Conservation (phyloP, 2,113 vertebrate species). For the Triplophysa rosa region DNA sequence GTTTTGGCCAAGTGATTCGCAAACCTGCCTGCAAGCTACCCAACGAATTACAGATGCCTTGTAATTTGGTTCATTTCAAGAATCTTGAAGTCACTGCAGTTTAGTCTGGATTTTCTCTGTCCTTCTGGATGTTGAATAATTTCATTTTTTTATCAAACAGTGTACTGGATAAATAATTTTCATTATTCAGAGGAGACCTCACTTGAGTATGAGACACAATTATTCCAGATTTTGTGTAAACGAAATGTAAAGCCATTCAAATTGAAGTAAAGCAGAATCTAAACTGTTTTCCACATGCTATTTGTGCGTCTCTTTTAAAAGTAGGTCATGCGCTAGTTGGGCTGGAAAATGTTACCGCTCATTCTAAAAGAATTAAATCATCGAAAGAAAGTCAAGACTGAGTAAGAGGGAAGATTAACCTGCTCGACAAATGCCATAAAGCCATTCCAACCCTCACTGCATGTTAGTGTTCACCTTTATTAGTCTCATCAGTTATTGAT, state of each 20-base stretch:
- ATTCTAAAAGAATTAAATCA: slow-evolving; percentile 73
- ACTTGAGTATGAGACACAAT: slow-evolving; percentile 20
- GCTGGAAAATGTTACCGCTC: slow-evolving; percentile 73
- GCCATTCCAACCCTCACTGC: neutral
- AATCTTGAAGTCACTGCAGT: neutral
- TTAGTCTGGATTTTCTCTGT: neutral
- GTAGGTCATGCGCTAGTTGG: slow-evolving; percentile 68
- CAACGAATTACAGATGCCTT: slow-evolving; percentile 6
- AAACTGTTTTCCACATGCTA: slow-evolving; percentile 52
- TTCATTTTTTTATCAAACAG: neutral
- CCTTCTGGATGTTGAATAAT: neutral
- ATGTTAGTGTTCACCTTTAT: neutral
- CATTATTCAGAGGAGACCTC: neutral
- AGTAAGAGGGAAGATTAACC: neutral
- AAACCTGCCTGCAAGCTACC: neutral
- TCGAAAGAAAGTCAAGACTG: slow-evolving; percentile 52
- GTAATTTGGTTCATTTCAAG: slow-evolving; percentile 3
- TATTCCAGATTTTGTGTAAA: slow-evolving; percentile 15
- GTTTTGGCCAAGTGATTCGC: slow-evolving; percentile 9
- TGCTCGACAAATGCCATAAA: neutral
- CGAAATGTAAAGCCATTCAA: slow-evolving; percentile 24
- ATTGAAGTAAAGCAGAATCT: slow-evolving; percentile 32
- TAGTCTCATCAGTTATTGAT: neutral
- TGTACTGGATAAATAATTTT: neutral
- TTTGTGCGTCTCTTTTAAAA: slow-evolving; percentile 58